Evolutionary conservation across 2,888 invertebrate genomes (phyloP), one percentile per base, ranked within the genome.

Genomic region (Syrphus vitripennis): DNA sequence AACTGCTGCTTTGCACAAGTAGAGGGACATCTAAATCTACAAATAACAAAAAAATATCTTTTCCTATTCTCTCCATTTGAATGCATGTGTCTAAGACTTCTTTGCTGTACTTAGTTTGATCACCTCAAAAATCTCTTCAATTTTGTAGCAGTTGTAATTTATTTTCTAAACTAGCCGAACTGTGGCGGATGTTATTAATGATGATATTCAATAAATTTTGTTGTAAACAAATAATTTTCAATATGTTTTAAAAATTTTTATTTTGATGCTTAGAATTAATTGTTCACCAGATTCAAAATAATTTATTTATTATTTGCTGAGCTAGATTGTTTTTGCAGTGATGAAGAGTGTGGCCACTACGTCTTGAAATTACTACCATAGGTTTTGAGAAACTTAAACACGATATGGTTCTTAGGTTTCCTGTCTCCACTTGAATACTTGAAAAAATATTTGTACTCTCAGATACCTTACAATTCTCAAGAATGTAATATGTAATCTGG

Each of bases 1-100:
- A 87, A 95, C 96, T 0, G 93, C 95, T 5, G 94, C 95, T 80
- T 92, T 95, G 76, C 94, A 94, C 81, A 92, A 92, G 90, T 91
- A 90, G 83, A 21, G 3, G 12, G 5, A 55, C 7, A 6, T 16
- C 14, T 31, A 5, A 12, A 6, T 2, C 26, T 12, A 29, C 4
- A 19, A 48, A 71, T 3, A 21, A 26, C 9, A 45, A 48, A 31
- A 50, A 26, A 26, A 21, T 65, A 75, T 45, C 65, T 48, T 76
- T 14, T 75, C 74, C 12, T 55, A 57, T 48, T 21, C 24, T 79
- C 50, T 45, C 37, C 45, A 48, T 48, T 14, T 21, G 12, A 12
- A 34, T 21, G 34, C 40, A 48, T 34, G 40, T 57, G 57, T 67
- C 67, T 69, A 77, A 67, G 45, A 72, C 70, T 42, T 76, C 31